Conservation (phyloP, 2,113 vertebrate species). For the Mellivora capensis region DNA sequence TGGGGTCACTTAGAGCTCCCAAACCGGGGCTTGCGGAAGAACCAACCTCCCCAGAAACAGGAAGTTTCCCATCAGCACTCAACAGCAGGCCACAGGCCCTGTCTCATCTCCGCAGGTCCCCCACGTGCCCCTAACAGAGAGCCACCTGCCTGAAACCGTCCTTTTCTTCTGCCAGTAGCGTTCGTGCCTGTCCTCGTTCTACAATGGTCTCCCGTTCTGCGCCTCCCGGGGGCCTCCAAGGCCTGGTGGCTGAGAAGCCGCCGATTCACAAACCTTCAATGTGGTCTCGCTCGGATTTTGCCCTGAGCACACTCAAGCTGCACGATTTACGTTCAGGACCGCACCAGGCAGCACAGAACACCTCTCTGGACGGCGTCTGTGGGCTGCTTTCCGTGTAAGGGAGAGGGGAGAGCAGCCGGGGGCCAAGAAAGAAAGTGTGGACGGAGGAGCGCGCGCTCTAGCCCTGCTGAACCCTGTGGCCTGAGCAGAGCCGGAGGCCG, state of each 20-base stretch:
- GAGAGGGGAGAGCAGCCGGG: neutral
- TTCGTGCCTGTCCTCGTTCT: neutral
- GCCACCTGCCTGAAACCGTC: neutral
- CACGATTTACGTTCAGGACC: rapidly evolving
- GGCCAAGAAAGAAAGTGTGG: neutral
- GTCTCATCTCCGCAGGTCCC: neutral
- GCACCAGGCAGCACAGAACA: neutral
- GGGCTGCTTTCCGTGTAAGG: neutral
- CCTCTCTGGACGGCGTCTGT: rapidly evolving
- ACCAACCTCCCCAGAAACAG: neutral
- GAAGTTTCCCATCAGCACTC: neutral
- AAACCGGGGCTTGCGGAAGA: neutral
- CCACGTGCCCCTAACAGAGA: neutral
- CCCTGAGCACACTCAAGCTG: neutral
- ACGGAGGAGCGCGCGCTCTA: rapidly evolving
- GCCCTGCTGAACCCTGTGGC: neutral
- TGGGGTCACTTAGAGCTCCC: neutral
- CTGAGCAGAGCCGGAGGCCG: neutral
- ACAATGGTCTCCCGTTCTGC: neutral
- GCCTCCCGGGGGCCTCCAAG: neutral
- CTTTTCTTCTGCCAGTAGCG: neutral
- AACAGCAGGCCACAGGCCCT: neutral
- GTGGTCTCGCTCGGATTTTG: neutral
- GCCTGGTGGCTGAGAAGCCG: neutral
- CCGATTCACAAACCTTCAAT: neutral